These are phyloP conservation scores for Eristalis tenax DNA, from an alignment of 2,888 invertebrate genomes.

Conservation along the genomic window DNA sequence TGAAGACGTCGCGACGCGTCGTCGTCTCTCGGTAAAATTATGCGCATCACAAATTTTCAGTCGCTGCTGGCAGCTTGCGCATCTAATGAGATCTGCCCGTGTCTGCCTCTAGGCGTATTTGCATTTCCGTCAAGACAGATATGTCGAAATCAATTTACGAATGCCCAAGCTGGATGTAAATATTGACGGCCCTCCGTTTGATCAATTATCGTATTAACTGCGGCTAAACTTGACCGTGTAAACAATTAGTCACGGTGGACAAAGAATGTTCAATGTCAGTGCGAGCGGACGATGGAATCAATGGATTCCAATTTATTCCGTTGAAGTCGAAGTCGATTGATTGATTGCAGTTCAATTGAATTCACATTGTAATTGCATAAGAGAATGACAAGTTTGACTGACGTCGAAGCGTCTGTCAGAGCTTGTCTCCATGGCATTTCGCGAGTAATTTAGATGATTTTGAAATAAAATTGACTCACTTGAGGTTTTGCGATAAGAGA, in stretches of 20 bases:
- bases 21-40: conserved; percentile 26
- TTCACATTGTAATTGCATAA: conserved; percentile 48
- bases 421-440: neutral
- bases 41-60: conserved; percentile 52
- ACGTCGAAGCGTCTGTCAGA: conserved; percentile 10
- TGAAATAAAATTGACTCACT: neutral
- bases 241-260: conserved; percentile 15
- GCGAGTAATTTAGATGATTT: neutral
- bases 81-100: conserved; percentile 12
- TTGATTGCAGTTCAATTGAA: conserved; percentile 57
- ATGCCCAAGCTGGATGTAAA: conserved; percentile 24
- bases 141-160: conserved; percentile 31
- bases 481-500: neutral
- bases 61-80: neutral
- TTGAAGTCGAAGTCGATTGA: conserved; percentile 19
- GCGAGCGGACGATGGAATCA: neutral
- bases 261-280: conserved; percentile 24
- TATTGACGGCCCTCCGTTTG: conserved; percentile 28
- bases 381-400: conserved; percentile 56
- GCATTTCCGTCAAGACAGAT: conserved; percentile 48
- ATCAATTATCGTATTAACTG: conserved; percentile 20
- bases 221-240: conserved; percentile 29
- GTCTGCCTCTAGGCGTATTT: conserved; percentile 18
- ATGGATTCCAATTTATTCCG: conserved; percentile 8
- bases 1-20: conserved; percentile 11